Evolutionary conservation across 2,113 vertebrate genomes (phyloP), one percentile per base, ranked within the genome.

Genomic region (Anseranas semipalmata): DNA sequence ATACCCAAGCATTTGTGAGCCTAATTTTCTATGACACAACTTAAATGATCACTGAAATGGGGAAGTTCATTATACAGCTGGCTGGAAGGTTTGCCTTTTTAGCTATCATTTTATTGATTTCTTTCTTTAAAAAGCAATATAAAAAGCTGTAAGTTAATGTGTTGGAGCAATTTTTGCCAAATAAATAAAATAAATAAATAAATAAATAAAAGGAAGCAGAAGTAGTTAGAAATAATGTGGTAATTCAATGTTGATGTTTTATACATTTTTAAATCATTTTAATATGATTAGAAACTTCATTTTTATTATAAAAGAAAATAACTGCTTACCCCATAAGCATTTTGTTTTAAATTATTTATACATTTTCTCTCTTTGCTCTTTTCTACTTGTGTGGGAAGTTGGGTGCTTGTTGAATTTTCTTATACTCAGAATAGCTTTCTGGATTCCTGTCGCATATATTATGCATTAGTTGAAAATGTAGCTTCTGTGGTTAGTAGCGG

Each of bases 301-400:
- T 21, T 93, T 96, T 89, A 86, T 95, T 93, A 83, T 83, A 73
- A 87, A 94, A 93, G 90, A 87, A 77, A 72, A 53, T 65, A 85
- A 85, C 48, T 95, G 35, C 84, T 96, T 95, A 93, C 15, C 80
- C 81, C 58, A 85, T 37, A 93, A 95, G 72, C 93, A 91, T 90
- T 97, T 96, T 95, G 20, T 28, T 78, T 88, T 95, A 82, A 93
- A 96, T 97, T 95, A 97, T 97, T 96, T 41, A 96, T 97, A 45
- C 28, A 79, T 85, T 65, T 22, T 91, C 71, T 80, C 46, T 84
- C 81, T 78, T 90, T 82, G 37, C 70, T 96, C 37, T 94, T 93
- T 80, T 58, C 56, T 89, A 15, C 82, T 93, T 88, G 62, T 92
- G 93, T 97, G 86, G 86, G 91, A 93, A 93, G 88, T 24, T 91